Conservation (phyloP, 2,888 invertebrate genomes). For the Argynnis bischoffii region DNA sequence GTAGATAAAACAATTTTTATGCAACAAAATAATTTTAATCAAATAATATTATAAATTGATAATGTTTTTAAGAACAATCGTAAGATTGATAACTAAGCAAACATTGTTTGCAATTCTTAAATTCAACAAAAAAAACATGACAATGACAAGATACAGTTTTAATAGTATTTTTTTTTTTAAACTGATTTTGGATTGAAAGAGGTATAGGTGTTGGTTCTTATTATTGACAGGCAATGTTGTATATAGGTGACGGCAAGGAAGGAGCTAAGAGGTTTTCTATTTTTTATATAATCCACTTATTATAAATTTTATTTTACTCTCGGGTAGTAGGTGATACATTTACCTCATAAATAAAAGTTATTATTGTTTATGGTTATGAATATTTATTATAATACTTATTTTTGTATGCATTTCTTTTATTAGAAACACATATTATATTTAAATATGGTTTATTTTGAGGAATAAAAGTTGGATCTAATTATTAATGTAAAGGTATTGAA, state of each 20-base stretch:
- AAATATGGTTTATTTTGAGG: background rate
- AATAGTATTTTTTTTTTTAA: too few species aligned
- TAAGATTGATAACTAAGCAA: too few species aligned
- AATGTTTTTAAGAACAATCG: too few species aligned
- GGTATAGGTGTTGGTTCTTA: too few species aligned
- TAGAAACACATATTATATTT: background rate
- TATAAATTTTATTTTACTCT: conserved; percentile 5
- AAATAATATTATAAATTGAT: too few species aligned
- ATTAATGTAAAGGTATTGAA: background rate
- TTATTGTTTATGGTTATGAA: conserved; percentile 7
- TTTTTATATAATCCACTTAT: conserved; percentile 1
- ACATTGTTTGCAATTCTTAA: too few species aligned
- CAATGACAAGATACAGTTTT: too few species aligned
- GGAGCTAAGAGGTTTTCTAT: conserved; percentile 11
- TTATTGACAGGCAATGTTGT: too few species aligned
- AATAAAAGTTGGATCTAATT: background rate
- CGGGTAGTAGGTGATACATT: conserved; percentile 11
- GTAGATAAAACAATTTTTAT: too few species aligned
- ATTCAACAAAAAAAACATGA: too few species aligned
- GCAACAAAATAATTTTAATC: too few species aligned
- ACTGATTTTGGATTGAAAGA: too few species aligned
- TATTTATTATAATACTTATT: conserved; percentile 7
- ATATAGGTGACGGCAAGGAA: background rate
- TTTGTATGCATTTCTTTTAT: conserved; percentile 27
- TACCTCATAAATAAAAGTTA: conserved; percentile 15